Evolutionary conservation across 2,113 vertebrate genomes (phyloP).

Genomic region (Bubo blakistoni): DNA sequence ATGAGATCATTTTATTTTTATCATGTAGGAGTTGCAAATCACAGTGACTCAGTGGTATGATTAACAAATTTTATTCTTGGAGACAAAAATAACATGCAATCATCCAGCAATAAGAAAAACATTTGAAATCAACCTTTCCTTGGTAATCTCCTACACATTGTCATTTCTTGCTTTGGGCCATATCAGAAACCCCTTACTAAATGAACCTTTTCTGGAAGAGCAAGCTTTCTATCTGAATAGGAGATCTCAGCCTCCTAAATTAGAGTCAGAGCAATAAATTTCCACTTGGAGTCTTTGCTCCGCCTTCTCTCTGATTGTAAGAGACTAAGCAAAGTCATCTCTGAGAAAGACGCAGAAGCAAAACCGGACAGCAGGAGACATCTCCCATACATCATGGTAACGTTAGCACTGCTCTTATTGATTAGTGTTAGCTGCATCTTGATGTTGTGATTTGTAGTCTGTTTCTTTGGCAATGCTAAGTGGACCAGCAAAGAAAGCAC

Average conservation of each 20-base stretch:
- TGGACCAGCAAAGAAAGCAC: neutral
- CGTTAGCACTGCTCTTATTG: neutral
- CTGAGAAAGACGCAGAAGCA: neutral
- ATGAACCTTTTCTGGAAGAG: neutral
- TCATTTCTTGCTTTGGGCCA: neutral
- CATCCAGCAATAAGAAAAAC: neutral
- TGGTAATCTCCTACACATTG: neutral
- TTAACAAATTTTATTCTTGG: neutral
- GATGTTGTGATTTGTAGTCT: neutral
- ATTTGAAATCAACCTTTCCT: neutral
- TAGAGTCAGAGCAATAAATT: neutral
- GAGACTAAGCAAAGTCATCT: neutral
- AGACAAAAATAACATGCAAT: neutral
- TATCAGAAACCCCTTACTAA: neutral
- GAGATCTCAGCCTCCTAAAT: neutral
- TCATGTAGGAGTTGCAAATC: conserved; percentile 1
- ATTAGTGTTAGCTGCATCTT: neutral
- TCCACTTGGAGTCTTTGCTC: neutral
- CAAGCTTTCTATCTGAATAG: neutral
- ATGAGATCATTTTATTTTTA: neutral
- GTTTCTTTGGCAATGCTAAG: neutral
- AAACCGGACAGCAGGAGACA: neutral
- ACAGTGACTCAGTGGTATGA: neutral
- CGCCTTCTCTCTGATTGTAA: neutral
- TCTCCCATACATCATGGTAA: neutral